phyloP scores from a whole-genome alignment of 2,797 vertebrate species.

The Sciaenops ocellatus region DNA sequence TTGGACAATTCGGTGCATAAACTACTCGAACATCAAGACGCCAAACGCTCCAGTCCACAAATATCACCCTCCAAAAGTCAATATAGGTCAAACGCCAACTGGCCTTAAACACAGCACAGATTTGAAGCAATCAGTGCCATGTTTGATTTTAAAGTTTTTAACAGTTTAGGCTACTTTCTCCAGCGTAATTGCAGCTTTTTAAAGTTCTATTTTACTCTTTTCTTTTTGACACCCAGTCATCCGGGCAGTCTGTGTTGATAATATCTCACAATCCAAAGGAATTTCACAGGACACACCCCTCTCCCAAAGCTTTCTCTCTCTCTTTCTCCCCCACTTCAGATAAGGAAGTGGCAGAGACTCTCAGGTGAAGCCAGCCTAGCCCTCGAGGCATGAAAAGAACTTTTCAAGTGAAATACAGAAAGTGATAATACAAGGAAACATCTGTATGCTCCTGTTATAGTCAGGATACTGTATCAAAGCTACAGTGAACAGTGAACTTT shows the following conservation, averaged over 20 bases:
- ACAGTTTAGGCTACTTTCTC: slow-evolving; percentile 10
- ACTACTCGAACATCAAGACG: not conserved
- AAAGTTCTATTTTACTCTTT: not conserved
- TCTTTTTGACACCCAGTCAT: slow-evolving; percentile 35
- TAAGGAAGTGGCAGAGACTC: slow-evolving; percentile 66
- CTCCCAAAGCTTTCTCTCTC: slow-evolving; percentile 16
- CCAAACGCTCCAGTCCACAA: not conserved
- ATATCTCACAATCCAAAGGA: slow-evolving; percentile 71
- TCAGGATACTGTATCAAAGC: no score
- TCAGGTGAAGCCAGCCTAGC: slow-evolving; percentile 57
- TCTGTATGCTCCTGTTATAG: not conserved
- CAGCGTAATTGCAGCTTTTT: slow-evolving; percentile 25
- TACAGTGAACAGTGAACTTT: no score
- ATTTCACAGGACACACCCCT: slow-evolving; percentile 74
- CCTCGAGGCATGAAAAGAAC: slow-evolving; percentile 52
- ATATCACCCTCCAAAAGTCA: not conserved
- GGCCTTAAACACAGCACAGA: not conserved
- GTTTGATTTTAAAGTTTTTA: not conserved
- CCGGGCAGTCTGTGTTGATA: slow-evolving; percentile 54
- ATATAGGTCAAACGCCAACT: not conserved
- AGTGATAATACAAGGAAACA: no score
- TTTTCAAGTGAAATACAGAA: not conserved
- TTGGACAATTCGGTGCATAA: not conserved
- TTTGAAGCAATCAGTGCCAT: not conserved
- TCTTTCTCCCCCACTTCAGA: slow-evolving; percentile 36